These are phyloP conservation scores for Ctenicera cuprea DNA, from an alignment of 2,888 invertebrate species.

Conservation along the genomic window DNA sequence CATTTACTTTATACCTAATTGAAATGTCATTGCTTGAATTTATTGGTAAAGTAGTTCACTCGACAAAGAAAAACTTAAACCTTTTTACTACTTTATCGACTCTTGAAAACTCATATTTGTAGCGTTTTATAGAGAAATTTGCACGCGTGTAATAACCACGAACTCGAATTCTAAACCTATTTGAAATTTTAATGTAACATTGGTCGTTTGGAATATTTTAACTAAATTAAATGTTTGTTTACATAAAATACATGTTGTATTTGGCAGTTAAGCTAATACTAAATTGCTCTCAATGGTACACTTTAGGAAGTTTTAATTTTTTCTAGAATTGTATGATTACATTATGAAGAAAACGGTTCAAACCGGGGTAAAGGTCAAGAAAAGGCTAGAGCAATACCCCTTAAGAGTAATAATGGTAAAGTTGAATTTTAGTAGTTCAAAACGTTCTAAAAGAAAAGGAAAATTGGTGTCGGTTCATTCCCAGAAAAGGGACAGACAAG, in stretches of 20 bases:
- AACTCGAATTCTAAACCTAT: background rate
- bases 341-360: background rate
- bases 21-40: slow-evolving; percentile 2
- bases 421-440: no score
- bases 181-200: background rate
- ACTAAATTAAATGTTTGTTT: slow-evolving; percentile 6
- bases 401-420: no score
- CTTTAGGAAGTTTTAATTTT: slow-evolving; percentile 1
- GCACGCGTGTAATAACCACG: background rate
- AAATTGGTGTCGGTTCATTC: no score
- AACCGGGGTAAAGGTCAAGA: no score
- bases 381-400: no score
- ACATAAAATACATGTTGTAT: slow-evolving; percentile 11
- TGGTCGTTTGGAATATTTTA: slow-evolving; percentile 6
- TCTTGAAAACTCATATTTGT: background rate
- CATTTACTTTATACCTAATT: background rate
- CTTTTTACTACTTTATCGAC: no score
- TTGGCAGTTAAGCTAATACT: background rate
- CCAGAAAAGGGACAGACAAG: no score
- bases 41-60: background rate
- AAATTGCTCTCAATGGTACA: background rate
- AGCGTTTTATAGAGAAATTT: background rate
- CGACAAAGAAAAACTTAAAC: no score
- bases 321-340: background rate
- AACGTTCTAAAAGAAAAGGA: no score